phyloP scores from a whole-genome alignment of 2,113 vertebrate genomes.

The Platysteira castanea region DNA sequence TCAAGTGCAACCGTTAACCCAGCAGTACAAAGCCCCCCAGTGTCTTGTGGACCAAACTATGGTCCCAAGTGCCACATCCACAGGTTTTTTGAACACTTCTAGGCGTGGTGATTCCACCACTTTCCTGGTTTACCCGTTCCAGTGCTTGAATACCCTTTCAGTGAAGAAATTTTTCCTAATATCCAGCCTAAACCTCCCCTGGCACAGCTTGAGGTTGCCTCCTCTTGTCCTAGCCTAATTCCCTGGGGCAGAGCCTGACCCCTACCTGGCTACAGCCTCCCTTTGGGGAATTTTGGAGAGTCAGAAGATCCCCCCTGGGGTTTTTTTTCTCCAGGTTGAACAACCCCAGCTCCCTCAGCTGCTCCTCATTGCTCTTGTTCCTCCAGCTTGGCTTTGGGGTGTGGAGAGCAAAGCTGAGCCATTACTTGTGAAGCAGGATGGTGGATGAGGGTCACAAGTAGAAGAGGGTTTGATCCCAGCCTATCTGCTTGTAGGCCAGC shows the following conservation, averaged over 20 bases:
- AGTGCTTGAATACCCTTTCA: background rate
- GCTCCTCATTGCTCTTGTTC: background rate
- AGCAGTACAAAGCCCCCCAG: background rate
- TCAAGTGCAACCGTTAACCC: accelerated
- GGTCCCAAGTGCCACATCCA: background rate
- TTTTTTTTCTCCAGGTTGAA: background rate
- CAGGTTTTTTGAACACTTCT: background rate
- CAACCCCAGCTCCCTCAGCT: background rate
- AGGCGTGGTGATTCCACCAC: background rate
- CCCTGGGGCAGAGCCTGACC: background rate
- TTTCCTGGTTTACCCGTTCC: background rate
- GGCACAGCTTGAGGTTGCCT: background rate
- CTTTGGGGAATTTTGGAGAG: background rate
- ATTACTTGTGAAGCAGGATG: background rate
- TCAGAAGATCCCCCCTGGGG: background rate
- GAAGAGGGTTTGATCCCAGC: background rate
- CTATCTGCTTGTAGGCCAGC: background rate
- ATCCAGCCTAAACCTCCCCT: background rate
- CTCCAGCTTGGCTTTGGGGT: background rate
- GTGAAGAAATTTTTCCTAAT: background rate
- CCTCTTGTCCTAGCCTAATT: background rate
- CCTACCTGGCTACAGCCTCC: background rate
- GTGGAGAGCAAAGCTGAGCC: background rate
- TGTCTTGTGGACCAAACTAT: background rate
- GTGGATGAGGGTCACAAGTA: background rate